phyloP scores from a whole-genome alignment of 2,113 vertebrate genomes.

The Brachionichthys hirsutus region DNA sequence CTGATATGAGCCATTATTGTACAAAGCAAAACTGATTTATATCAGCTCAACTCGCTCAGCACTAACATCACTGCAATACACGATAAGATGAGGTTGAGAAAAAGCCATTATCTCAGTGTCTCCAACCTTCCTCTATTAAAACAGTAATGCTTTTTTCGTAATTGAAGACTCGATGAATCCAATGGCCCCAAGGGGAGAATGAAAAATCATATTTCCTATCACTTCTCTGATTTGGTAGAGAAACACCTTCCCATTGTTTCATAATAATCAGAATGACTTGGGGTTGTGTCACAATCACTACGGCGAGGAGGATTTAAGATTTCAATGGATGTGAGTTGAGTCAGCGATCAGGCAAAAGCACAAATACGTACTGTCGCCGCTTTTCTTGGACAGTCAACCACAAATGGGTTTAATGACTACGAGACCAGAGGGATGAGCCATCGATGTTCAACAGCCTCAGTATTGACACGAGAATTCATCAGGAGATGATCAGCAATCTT shows the following conservation, averaged over 20 bases:
- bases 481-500: too few relatives aligned
- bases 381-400: background rate
- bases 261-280: background rate
- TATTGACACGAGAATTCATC: too few relatives aligned
- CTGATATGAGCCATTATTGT: conserved; percentile 24
- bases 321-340: background rate
- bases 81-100: background rate
- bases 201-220: too few relatives aligned
- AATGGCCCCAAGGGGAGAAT: too few relatives aligned
- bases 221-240: background rate
- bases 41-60: background rate
- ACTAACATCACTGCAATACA: too few relatives aligned
- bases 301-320: background rate
- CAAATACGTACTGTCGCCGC: background rate
- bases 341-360: background rate
- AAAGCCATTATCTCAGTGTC: background rate
- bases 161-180: too few relatives aligned
- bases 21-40: background rate
- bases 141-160: too few relatives aligned
- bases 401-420: background rate
- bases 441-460: background rate
- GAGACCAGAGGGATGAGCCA: background rate
- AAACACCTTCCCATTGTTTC: background rate
- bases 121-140: background rate
- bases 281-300: background rate